phyloP scores from a whole-genome alignment of 2,888 invertebrate species.

The Rhamphomyia laevipes region DNA sequence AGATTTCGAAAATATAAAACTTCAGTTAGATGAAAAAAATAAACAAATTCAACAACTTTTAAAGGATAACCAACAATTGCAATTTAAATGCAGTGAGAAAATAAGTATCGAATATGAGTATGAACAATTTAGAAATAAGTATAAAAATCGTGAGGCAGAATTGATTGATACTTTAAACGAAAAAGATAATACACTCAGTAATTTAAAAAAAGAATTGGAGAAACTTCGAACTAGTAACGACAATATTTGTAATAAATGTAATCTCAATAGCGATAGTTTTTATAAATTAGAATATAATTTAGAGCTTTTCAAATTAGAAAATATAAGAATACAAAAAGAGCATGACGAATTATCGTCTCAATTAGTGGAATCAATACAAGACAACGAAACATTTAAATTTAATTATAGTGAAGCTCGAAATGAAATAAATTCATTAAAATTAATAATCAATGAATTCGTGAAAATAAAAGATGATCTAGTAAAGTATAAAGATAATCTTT shows the following conservation, averaged over 20 bases:
- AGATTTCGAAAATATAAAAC: slow-evolving; percentile 26
- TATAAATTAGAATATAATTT: too few relatives aligned
- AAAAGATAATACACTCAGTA: slow-evolving; percentile 21
- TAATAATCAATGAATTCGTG: too few relatives aligned
- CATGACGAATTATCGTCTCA: slow-evolving; percentile 45
- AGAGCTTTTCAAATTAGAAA: too few relatives aligned
- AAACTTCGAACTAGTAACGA: background rate
- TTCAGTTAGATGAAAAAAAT: slow-evolving; percentile 40
- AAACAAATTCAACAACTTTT: slow-evolving; percentile 27
- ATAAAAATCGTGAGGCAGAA: slow-evolving; percentile 44
- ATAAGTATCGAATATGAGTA: slow-evolving; percentile 40
- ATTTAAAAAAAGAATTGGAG: slow-evolving; percentile 10
- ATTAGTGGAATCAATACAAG: slow-evolving; percentile 46
- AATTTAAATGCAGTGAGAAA: slow-evolving; percentile 27
- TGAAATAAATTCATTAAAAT: background rate
- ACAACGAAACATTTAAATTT: slow-evolving; percentile 40
- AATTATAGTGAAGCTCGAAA: slow-evolving; percentile 24
- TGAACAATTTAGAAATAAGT: slow-evolving; percentile 41
- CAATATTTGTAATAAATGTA: too few relatives aligned
- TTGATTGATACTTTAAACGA: slow-evolving; percentile 41
- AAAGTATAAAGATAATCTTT: too few relatives aligned
- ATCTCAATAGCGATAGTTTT: too few relatives aligned
- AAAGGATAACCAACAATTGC: slow-evolving; percentile 19
- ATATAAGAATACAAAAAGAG: slow-evolving; percentile 37
- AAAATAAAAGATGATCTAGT: too few relatives aligned